Conservation (phyloP, 1,140 invertebrate genomes). For the Babylonia areolata region DNA sequence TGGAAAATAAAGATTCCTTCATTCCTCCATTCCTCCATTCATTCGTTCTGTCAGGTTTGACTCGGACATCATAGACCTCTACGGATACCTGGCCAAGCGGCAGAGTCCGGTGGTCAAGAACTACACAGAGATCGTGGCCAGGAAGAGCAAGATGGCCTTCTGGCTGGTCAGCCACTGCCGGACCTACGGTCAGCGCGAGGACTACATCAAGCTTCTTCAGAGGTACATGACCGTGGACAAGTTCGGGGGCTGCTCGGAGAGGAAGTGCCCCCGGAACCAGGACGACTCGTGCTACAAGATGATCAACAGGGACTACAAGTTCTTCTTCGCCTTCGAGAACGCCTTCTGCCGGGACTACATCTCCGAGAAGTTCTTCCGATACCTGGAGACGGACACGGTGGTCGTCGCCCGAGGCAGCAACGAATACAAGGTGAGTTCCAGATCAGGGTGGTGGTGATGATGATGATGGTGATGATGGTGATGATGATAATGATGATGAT, state of each 20-base stretch:
- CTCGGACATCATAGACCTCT: constrained; percentile 54
- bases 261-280: constrained; percentile 27
- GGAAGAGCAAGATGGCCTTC: constrained; percentile 72
- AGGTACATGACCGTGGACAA: constrained; percentile 80
- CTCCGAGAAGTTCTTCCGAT: constrained; percentile 93
- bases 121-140: constrained; percentile 37
- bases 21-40: no score
- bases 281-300: constrained; percentile 33
- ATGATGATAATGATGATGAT: no score
- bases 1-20: no score
- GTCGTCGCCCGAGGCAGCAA: constrained; percentile 34
- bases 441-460: no score
- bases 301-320: constrained; percentile 54
- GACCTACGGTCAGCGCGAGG: constrained; percentile 77
- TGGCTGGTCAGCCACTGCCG: constrained; percentile 82
- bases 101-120: constrained; percentile 4
- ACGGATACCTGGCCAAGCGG: constrained; percentile 41
- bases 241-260: constrained; percentile 80
- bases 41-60: constrained; percentile 39
- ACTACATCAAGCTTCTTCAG: constrained; percentile 78
- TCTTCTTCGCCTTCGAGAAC: constrained; percentile 81
- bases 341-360: constrained; percentile 97
- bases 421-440: constrained; percentile 14
- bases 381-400: constrained; percentile 35
- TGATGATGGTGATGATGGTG: no score